Conservation (phyloP, 2,113 vertebrate species). For the Neoarius graeffei region DNA sequence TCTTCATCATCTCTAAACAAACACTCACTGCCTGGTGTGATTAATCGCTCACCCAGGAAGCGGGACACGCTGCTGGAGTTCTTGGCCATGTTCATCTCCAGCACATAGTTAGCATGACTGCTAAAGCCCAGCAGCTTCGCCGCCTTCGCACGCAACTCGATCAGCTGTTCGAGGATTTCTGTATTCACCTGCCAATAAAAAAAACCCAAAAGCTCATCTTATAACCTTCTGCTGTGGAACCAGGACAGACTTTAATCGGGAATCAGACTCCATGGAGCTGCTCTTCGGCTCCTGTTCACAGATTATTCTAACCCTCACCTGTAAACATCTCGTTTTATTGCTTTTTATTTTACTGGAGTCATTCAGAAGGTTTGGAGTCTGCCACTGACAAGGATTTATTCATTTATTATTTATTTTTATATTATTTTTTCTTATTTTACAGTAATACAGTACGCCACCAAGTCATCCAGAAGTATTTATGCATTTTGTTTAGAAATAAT, state of each 20-base stretch:
- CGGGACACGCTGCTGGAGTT: slow-evolving; percentile 78
- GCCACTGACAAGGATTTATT: no score
- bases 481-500: no score
- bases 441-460: no score
- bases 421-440: no score
- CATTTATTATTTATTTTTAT: no score
- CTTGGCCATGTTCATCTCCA: slow-evolving; percentile 92
- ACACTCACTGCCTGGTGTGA: neutral
- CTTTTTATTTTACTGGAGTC: no score
- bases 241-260: neutral
- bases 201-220: neutral
- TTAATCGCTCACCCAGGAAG: slow-evolving; percentile 80
- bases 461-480: no score
- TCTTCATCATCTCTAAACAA: neutral
- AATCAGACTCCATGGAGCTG: neutral
- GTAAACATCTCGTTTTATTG: no score
- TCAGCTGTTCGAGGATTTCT: slow-evolving; percentile 82
- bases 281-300: neutral
- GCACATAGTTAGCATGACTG: slow-evolving; percentile 87
- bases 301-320: no score
- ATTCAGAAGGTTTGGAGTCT: no score
- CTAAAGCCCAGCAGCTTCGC: slow-evolving; percentile 85
- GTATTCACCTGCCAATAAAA: slow-evolving; percentile 81
- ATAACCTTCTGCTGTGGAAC: neutral
- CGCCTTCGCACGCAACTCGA: slow-evolving; percentile 81